Evolutionary conservation across 2,888 invertebrate genomes (phyloP), one percentile per base, ranked within the genome.

Genomic region (Ischnus inquisitorius): DNA sequence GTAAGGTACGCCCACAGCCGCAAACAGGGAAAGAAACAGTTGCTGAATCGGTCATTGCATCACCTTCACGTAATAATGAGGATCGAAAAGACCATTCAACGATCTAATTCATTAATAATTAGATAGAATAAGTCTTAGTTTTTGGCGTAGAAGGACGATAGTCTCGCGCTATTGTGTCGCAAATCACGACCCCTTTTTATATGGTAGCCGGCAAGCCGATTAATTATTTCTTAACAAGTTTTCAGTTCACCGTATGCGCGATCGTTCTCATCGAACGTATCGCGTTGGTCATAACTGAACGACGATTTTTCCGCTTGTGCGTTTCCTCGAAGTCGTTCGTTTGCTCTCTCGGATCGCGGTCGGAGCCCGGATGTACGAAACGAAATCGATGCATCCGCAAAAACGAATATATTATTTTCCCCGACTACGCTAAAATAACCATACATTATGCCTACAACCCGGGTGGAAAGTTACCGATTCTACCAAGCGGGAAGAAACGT

Each of bases 171-270:
- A 4, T 34, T 34, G 34, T 34, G 8, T 34, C 34, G 1, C 2
- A 34, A 34, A 34, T 34, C 1, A 34, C 34, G 6, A 34, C 5
- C 4, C 8, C 8, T 34, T 34, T 34, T 34, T 1, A 34, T 34
- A 34, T 34, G 8, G 34, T 34, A 4, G 34, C 5, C 34, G 8
- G 6, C 34, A 34, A 34, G 34, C 8, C 34, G 6, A 6, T 34
- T 34, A 34, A 34, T 8, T 34, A 34, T n/a, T 25, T 71, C 39
- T 71, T 5, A 71, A 71, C 14, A 19, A 48, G 8, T 48, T 25
- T 67, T 72, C 43, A 43, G 16, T 72, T 43, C 16, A 60, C 60
- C 72, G 43, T 72, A 57, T 72, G 14, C 57, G 57, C 25, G 41
- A 3, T n/a, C 22, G 41, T 43, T 51, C 14, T 22, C 10, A 22